These are phyloP conservation scores for Zygaena filipendulae DNA, from an alignment of 2,888 invertebrate species.

Conservation along the genomic window DNA sequence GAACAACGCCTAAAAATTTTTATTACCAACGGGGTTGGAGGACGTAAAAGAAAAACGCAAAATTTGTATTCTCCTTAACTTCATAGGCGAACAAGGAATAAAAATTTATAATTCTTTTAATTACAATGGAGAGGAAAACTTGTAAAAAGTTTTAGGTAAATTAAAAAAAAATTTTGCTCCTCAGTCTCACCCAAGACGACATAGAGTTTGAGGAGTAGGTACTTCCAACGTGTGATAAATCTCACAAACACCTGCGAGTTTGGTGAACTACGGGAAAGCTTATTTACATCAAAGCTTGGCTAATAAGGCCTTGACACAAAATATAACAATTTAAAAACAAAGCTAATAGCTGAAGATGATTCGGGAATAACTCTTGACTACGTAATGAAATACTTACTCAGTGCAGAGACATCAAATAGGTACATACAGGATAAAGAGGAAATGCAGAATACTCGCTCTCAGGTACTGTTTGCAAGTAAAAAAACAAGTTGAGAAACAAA, in stretches of 20 bases:
- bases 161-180: slow-evolving; percentile 6
- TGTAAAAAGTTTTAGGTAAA: slow-evolving; percentile 1
- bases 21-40: slow-evolving; percentile 6
- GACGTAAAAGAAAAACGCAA: slow-evolving; percentile 7
- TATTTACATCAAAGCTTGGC: slow-evolving; percentile 1
- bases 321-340: slow-evolving; percentile 1
- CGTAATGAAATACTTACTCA: neutral
- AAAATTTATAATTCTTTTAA: slow-evolving; percentile 12
- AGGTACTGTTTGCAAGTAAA: neutral
- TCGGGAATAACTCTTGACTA: neutral
- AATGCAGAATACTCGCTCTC: neutral
- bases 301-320: slow-evolving; percentile 1
- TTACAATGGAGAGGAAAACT: slow-evolving; percentile 1
- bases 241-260: slow-evolving; percentile 1
- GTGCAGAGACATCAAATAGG: neutral
- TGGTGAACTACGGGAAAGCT: neutral
- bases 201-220: slow-evolving; percentile 7
- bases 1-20: slow-evolving; percentile 4
- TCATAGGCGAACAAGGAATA: slow-evolving; percentile 8
- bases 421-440: slow-evolving; percentile 1
- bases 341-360: slow-evolving; percentile 2
- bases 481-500: neutral
- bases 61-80: slow-evolving; percentile 9
- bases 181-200: slow-evolving; percentile 9
- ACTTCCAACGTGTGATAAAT: slow-evolving; percentile 6